These are phyloP conservation scores for Brachionus asplanchnoidis DNA, from an alignment of 1,140 invertebrate genomes.

Conservation along the genomic window DNA sequence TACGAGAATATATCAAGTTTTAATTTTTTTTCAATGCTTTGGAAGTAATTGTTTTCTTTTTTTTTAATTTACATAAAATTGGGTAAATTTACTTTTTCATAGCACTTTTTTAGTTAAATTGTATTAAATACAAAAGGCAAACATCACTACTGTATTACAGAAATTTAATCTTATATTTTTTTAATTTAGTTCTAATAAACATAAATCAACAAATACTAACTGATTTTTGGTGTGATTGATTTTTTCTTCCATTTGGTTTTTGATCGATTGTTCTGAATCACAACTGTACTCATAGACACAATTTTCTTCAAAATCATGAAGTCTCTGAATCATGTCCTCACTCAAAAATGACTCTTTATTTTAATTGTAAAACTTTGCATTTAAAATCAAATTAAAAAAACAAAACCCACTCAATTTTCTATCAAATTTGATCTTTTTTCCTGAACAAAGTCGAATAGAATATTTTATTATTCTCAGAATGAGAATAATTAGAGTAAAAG, in stretches of 20 bases:
- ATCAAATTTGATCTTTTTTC: slow-evolving; percentile 39
- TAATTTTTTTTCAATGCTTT: too few relatives aligned
- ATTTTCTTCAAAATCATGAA: slow-evolving; percentile 42
- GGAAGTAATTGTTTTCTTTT: too few relatives aligned
- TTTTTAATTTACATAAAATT: too few relatives aligned
- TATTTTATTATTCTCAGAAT: slow-evolving; percentile 79
- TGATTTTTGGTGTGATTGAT: slow-evolving; percentile 5
- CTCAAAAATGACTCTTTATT: slow-evolving; percentile 31
- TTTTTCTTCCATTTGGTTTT: slow-evolving; percentile 32
- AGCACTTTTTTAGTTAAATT: too few relatives aligned
- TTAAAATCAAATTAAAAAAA: too few relatives aligned
- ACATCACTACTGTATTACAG: not conserved
- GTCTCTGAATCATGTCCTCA: slow-evolving; percentile 1
- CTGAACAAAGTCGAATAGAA: slow-evolving; percentile 71
- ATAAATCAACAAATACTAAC: not conserved
- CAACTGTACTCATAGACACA: not conserved
- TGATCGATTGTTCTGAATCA: slow-evolving; percentile 14
- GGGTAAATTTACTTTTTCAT: too few relatives aligned
- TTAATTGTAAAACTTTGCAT: too few relatives aligned
- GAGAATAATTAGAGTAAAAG: slow-evolving; percentile 83
- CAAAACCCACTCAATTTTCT: not conserved
- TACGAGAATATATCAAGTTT: too few relatives aligned
- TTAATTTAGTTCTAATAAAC: too few relatives aligned
- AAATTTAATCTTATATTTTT: not conserved
- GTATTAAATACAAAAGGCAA: too few relatives aligned